Evolutionary conservation across 2,797 vertebrate species (phyloP), one percentile per base, ranked within the genome.

Genomic region (Astyanax mexicanus): DNA sequence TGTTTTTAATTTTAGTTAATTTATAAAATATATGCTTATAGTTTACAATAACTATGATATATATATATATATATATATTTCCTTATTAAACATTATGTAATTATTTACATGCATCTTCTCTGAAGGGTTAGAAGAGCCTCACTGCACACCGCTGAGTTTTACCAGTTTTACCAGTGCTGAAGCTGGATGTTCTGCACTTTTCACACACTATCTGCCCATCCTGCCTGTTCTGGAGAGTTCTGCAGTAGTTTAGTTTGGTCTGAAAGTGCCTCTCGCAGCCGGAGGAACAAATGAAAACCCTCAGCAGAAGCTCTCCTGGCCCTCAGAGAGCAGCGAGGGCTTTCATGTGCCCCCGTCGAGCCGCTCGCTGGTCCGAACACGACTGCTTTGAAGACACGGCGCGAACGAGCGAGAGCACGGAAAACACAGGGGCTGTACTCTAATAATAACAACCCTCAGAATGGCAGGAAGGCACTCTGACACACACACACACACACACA

Each of bases 371-470:
- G 29, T 52, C 69, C 23, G 27, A 81, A 69, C 73, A 76, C 54
- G 60, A 79, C 62, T 84, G 70, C 74, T 79, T 80, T 77, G 72
- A 77, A 79, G 70, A 72, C 73, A 51, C 49, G 74, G 79, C 64
- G 76, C 80, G 70, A 68, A 61, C 69, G 29, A 68, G 61, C 69
- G 29, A 68, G 77, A 66, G 75, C 70, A 71, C 38, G 68, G 52
- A 37, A 60, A 32, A 71, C 38, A 19, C 32, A 35, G 72, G 40
- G 52, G 69, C 61, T 54, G 62, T 23, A 49, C 66, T 77, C 79
- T 81, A 79, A 81, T 83, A 79, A 79, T 83, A 84, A 72, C 47
- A 84, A 72, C 47, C 51, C 52, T 60, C 54, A 73, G 45, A 74
- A 76, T 75, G 68, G 52, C 64, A 57, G 58, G 51, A 68, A 73